Evolutionary conservation across 2,113 vertebrate genomes (phyloP).

Genomic region (Pagrus major): DNA sequence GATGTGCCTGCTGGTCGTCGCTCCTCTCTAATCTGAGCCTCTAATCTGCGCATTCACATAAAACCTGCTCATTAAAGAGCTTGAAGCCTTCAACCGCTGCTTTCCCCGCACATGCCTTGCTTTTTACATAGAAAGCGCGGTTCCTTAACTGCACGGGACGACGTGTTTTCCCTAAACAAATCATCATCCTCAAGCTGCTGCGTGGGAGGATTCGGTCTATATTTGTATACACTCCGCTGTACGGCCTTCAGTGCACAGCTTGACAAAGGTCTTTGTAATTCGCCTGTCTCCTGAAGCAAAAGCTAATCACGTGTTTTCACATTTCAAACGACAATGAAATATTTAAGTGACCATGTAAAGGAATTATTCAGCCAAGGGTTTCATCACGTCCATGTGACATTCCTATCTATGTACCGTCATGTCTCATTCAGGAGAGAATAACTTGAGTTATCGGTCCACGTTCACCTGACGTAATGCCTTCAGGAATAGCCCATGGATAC

Average conservation of each 20-base stretch:
- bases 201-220: constrained; percentile 25
- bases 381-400: not conserved
- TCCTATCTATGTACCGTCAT: not conserved
- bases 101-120: constrained; percentile 5
- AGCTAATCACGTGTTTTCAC: constrained; percentile 5
- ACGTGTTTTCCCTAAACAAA: constrained; percentile 40
- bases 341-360: not conserved
- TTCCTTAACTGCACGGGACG: not conserved
- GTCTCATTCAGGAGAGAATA: not conserved
- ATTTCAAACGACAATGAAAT: too few relatives aligned
- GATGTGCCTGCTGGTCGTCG: constrained; percentile 14
- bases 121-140: constrained; percentile 17
- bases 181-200: constrained; percentile 19
- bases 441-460: not conserved
- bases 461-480: constrained; percentile 6
- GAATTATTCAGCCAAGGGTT: not conserved
- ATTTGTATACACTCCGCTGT: constrained; percentile 8
- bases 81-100: constrained; percentile 3
- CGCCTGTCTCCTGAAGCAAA: not conserved
- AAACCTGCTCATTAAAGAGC: constrained; percentile 65
- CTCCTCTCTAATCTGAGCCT: constrained; percentile 62
- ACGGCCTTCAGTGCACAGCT: not conserved
- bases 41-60: constrained; percentile 56
- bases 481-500: not conserved
- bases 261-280: not conserved